Percentiles rank a stretch among this genome's conserved stretches.
These are phyloP conservation scores for Tolmerus cingulatus DNA, from an alignment of 2,888 invertebrate genomes.

Conservation along the genomic window DNA sequence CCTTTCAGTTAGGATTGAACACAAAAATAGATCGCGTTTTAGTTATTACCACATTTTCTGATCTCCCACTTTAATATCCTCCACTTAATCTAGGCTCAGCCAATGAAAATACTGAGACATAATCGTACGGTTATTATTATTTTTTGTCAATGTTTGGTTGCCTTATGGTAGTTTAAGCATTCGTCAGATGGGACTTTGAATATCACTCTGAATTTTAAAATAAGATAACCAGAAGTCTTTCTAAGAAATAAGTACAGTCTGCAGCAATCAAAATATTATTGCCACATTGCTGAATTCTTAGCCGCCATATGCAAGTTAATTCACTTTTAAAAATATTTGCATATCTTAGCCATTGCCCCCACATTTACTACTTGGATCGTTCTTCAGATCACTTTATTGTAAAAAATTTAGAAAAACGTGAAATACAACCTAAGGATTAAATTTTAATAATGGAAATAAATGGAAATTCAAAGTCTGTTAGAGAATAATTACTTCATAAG, in stretches of 20 bases:
- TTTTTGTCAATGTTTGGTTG: neutral
- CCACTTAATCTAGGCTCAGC: neutral
- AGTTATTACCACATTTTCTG: neutral
- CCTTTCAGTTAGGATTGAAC: neutral
- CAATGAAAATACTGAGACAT: neutral
- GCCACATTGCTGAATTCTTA: constrained; percentile 35
- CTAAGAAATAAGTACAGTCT: constrained; percentile 27
- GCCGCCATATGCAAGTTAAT: constrained; percentile 12
- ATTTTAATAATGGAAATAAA: constrained; percentile 38
- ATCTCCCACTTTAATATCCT: neutral
- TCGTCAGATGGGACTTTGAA: neutral
- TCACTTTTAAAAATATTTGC: constrained; percentile 30
- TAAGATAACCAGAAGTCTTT: constrained; percentile 15
- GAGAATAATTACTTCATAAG: constrained; percentile 41
- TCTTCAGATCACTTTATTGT: constrained; percentile 39
- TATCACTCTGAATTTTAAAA: constrained; percentile 15
- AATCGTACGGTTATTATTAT: neutral
- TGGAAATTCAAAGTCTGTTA: constrained; percentile 44
- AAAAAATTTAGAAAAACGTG: constrained; percentile 35
- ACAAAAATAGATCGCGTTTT: neutral
- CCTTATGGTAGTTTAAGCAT: constrained; percentile 10
- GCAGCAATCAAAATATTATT: constrained; percentile 28
- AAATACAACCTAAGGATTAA: constrained; percentile 39
- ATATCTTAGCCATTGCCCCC: constrained; percentile 36
- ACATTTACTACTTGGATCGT: constrained; percentile 35